Conservation (phyloP, 2,797 vertebrate genomes). For the Pteropus rufus region DNA sequence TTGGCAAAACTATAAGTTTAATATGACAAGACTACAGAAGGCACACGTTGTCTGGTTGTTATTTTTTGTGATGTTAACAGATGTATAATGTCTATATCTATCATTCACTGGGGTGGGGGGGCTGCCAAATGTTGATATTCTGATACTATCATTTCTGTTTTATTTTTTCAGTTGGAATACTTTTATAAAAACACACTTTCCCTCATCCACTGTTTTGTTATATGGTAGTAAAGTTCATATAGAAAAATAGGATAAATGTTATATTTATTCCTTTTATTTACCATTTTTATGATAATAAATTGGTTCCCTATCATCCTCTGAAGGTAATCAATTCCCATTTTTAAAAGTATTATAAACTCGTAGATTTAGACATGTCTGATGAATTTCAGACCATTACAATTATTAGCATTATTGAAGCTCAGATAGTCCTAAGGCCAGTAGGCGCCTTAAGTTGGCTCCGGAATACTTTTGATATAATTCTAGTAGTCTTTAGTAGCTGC, state of each 20-base stretch:
- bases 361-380: neutral
- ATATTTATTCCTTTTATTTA: conserved; percentile 5
- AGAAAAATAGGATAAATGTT: neutral
- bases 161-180: neutral
- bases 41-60: neutral
- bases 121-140: neutral
- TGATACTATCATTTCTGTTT: neutral
- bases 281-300: neutral
- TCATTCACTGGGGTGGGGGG: neutral
- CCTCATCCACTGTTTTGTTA: neutral
- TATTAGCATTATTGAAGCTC: neutral
- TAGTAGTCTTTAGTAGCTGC: neutral
- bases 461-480: neutral
- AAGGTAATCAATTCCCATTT: neutral
- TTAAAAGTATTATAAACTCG: neutral
- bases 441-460: neutral
- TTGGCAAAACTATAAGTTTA: neutral
- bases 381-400: neutral
- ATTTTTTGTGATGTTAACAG: neutral
- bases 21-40: neutral
- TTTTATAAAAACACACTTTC: neutral
- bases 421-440: neutral
- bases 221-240: neutral
- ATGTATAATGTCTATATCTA: neutral
- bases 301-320: neutral